Evolutionary conservation across 1,140 invertebrate genomes (phyloP).

Genomic region (Acyrthosiphon pisum): DNA sequence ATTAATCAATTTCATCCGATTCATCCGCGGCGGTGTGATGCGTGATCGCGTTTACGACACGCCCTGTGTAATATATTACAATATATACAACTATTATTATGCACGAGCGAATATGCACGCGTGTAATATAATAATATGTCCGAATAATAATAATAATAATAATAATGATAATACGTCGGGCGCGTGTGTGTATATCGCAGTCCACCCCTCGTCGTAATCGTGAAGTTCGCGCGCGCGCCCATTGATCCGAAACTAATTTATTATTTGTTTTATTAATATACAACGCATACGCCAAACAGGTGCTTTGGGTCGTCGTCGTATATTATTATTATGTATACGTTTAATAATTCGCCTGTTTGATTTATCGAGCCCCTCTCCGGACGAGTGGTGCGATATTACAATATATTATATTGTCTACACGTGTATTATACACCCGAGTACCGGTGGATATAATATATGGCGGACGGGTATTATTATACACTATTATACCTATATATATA

Average conservation of each 20-base stretch:
- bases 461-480: neutral
- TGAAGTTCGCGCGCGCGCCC: neutral
- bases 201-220: neutral
- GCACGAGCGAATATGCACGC: neutral
- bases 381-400: constrained; percentile 3
- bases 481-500: too few species aligned
- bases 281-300: neutral
- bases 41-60: neutral
- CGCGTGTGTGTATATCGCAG: neutral
- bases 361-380: neutral
- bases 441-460: neutral
- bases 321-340: neutral
- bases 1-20: neutral
- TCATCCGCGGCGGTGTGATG: neutral
- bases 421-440: neutral
- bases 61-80: neutral
- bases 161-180: constrained; percentile 38
- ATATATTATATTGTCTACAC: neutral
- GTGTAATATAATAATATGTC: constrained; percentile 27
- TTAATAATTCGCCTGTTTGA: constrained; percentile 39
- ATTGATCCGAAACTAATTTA: constrained; percentile 50
- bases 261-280: constrained; percentile 48
- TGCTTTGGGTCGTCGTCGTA: neutral
- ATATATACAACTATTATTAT: neutral
- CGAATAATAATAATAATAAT: neutral